Evolutionary conservation across 2,888 invertebrate species (phyloP).

Genomic region (Gryllus longicercus): DNA sequence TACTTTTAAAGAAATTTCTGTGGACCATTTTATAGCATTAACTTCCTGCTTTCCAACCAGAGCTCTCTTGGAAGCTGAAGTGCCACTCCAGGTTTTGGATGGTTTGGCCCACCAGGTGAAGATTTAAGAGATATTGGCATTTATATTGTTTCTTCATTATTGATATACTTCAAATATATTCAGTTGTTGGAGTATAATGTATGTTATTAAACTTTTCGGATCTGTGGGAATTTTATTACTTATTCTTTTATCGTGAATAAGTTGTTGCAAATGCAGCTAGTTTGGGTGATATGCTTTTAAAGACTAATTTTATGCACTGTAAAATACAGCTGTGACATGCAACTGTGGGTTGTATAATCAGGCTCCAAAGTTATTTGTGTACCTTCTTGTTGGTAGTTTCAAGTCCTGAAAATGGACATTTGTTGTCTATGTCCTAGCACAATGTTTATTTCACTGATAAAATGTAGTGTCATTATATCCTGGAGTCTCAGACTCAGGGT

Average conservation of each 20-base stretch:
- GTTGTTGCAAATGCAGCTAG: neutral
- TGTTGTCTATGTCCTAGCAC: neutral
- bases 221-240: slow-evolving; percentile 1
- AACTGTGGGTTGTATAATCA: neutral
- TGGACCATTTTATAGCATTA: slow-evolving; percentile 29
- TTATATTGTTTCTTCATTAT: neutral
- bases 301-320: slow-evolving; percentile 8
- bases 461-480: neutral
- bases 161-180: neutral
- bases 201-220: neutral
- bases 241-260: neutral
- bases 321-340: neutral
- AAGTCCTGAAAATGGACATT: neutral
- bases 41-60: slow-evolving; percentile 34
- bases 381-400: neutral
- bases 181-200: neutral
- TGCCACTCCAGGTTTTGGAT: neutral
- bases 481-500: neutral
- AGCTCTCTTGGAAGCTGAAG: slow-evolving; percentile 25
- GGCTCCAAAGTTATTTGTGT: neutral
- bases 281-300: neutral
- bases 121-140: neutral
- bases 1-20: slow-evolving; percentile 18
- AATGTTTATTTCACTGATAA: neutral
- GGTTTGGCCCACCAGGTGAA: neutral